Conservation (phyloP, 1,140 invertebrate species). For the Lamellibrachia luymesi region DNA sequence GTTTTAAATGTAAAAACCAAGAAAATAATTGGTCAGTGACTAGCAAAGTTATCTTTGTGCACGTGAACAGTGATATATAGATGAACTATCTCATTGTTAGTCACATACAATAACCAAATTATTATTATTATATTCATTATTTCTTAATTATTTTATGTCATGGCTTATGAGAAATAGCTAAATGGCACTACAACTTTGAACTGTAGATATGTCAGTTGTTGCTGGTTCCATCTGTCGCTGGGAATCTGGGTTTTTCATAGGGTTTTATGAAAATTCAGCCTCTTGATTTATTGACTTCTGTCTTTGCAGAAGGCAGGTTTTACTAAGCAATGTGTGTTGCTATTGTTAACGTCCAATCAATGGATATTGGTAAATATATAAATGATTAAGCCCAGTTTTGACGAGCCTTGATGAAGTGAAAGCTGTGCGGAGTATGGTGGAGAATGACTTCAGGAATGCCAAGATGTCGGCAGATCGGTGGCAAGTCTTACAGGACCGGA, state of each 20-base stretch:
- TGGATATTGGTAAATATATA: neutral
- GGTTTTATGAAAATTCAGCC: no score
- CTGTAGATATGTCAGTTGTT: no score
- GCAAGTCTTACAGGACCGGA: neutral
- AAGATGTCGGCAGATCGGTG: neutral
- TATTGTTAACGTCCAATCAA: neutral
- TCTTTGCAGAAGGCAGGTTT: neutral
- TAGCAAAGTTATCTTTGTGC: neutral
- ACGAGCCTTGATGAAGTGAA: neutral
- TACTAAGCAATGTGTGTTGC: neutral
- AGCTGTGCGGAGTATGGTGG: neutral
- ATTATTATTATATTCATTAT: no score
- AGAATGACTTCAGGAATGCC: neutral
- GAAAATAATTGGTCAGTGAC: neutral
- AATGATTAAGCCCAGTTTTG: neutral
- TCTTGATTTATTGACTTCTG: no score
- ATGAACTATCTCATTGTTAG: neutral
- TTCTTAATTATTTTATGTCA: no score
- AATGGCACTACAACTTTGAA: neutral
- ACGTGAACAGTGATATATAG: neutral
- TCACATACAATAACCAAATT: no score
- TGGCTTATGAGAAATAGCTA: neutral
- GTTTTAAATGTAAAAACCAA: neutral
- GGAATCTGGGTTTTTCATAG: no score
- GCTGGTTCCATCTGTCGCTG: no score